phyloP scores from a whole-genome alignment of 2,113 vertebrate genomes.

The Drymodes brunneopygia region DNA sequence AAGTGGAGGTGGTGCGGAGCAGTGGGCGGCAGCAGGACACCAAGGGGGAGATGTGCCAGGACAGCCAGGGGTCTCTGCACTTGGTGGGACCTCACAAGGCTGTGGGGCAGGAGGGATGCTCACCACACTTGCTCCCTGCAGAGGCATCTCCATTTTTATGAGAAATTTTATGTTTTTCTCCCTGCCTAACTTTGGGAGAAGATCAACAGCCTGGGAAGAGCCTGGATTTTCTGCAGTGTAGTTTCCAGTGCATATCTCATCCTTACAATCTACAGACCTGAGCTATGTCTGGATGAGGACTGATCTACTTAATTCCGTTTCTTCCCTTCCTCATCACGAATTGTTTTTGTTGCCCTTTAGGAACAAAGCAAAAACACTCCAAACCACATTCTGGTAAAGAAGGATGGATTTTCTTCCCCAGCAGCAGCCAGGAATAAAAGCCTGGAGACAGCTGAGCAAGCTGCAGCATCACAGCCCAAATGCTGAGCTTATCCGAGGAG shows the following conservation, averaged over 20 bases:
- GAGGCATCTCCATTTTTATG: not conserved
- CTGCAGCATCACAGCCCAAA: not conserved
- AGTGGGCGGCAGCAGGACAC: not conserved
- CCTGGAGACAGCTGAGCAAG: not conserved
- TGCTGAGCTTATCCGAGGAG: not conserved
- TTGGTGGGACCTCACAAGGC: not conserved
- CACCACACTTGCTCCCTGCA: not conserved
- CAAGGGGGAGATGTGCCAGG: accelerated
- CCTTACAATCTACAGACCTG: not conserved
- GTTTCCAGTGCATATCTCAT: not conserved
- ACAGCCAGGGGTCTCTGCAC: not conserved
- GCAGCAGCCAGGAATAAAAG: constrained; percentile 7
- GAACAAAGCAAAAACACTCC: not conserved
- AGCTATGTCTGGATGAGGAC: not conserved
- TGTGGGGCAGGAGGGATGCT: not conserved
- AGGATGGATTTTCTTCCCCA: not conserved
- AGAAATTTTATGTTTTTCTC: not conserved
- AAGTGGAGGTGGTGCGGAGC: not conserved
- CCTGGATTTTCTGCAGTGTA: not conserved
- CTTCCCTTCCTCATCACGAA: not conserved
- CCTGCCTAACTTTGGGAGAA: not conserved
- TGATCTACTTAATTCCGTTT: not conserved
- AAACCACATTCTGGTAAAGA: not conserved
- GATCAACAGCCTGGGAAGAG: not conserved
- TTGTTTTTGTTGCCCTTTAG: not conserved